Base-by-base conservation (phyloP, 2,888 invertebrate species). In the Ligdia adustata region DNA sequence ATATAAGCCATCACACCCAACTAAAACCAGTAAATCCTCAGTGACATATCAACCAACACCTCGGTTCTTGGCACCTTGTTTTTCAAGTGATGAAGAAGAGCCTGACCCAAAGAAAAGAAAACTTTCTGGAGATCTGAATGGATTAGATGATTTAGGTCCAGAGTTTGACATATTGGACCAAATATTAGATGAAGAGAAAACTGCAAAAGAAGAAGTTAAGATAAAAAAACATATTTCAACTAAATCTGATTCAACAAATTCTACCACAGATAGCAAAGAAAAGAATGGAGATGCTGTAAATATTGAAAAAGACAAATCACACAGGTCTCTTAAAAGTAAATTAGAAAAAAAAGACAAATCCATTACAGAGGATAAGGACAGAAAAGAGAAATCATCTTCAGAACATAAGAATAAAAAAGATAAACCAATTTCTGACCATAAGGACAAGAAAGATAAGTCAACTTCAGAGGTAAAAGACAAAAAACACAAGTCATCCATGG, bases 161-260 rank as follows among this genome's bases (percentile, higher is more conserved):
- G 91, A 91, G 64, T 91, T 91, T 81, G 91, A 91, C 67, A 88
- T 91, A 28, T 67, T 91, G 49, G 90, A 81, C 60, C 83, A 91
- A 76, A 91, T 91, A 64, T 70, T 91, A 55, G 83, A 89, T 77
- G 91, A 88, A 7, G 38, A 50, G 45, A 29, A 1, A 5, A 4
- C 0, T 9, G 20, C 22, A 35, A 32, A 56, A 42, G 39, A 14
- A 13, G 35, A 34, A 37, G 4, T 9, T 4, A 45, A 20, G 13
- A 5, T 2, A 2, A 20, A 39, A 26, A 24, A 20, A 2, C 16
- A 32, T 12, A 6, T 7, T 5, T 0, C 4, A 7, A 26, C 7
- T 11, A 18, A 31, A 18, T 15, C 26, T 20, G 24, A 35, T 20
- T 26, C 35, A 5, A 54, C 50, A 35, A 58, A 32, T 34, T 52